Evolutionary conservation across 2,797 vertebrate genomes (phyloP), one percentile per base, ranked within the genome.

Genomic region (Microctenopoma stevenorrisi): DNA sequence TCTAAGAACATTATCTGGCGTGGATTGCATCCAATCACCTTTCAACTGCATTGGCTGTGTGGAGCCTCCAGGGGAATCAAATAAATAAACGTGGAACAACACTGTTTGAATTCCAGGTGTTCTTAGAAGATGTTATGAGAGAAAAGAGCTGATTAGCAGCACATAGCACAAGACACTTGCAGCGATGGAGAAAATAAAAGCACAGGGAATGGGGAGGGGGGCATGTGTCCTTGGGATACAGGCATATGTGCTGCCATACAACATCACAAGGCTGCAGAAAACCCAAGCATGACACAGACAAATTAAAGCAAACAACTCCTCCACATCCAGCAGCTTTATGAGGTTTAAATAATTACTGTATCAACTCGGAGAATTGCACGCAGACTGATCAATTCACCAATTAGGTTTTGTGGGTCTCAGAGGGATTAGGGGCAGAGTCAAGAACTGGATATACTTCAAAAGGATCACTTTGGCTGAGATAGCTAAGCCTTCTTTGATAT

Each of bases 31-130:
- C 80, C 81, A 78, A 82, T 78, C 72, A 67, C 84, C 76, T 84
- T 82, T 78, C 80, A 70, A 58, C 68, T 56, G 62, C 63, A 28
- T 52, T 13, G 59, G 61, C 61, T 48, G 58, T 78, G 52, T 47
- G 66, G 44, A 37, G 68, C 69, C 65, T 18, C 4, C 38, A 54
- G 71, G 55, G 65, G 67, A 80, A 69, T 63, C 7, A 83, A 75
- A 87, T 82, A 73, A 87, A 88, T 80, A 86, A 84, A 82, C 83
- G 73, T 52, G 70, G 81, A 91, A 86, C 83, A 80, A 79, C 74
- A 67, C 62, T 58, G 79, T 86, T 78, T 76, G 73, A 85, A 85
- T 90, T 83, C 74, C 72, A 64, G 71, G 66, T 59, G 66, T 76
- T 78, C 74, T 86, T 64, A 59, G 43, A 78, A 68, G 76, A 82